A percentile compares a stretch with the other conserved stretches of the same genome.
Evolutionary conservation across 2,797 vertebrate genomes (phyloP).

Genomic region (Bradypodion ventrale): DNA sequence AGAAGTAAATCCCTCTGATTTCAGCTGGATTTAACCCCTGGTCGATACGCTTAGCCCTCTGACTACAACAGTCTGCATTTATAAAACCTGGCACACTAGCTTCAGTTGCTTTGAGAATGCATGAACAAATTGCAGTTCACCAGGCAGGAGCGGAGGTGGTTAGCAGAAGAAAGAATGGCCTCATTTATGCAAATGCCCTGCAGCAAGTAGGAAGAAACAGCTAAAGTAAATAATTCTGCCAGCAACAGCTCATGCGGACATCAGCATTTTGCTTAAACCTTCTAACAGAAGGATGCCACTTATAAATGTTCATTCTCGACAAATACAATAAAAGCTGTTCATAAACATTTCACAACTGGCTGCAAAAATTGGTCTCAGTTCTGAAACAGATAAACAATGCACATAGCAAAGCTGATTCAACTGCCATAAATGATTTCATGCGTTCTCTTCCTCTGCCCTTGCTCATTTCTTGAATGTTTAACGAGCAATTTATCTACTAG

Average conservation of each 20-base stretch:
- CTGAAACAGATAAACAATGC: background rate
- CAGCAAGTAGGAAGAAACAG: background rate
- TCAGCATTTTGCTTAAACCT: background rate
- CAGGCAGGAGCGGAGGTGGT: accelerated
- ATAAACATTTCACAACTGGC: too few species aligned
- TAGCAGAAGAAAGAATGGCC: background rate
- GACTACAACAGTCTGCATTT: background rate
- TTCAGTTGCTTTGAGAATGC: background rate
- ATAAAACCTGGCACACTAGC: background rate
- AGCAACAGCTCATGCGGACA: background rate
- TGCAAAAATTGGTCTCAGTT: background rate
- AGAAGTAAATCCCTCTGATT: background rate
- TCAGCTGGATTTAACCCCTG: background rate
- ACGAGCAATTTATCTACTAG: too few species aligned
- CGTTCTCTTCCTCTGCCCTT: too few species aligned
- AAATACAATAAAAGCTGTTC: background rate
- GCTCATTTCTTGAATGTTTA: too few species aligned
- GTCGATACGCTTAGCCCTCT: background rate
- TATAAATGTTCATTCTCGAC: background rate
- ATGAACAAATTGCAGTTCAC: background rate
- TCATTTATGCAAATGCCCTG: background rate
- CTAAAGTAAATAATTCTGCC: background rate
- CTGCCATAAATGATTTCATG: too few species aligned
- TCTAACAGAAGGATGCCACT: background rate
- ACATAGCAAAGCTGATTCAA: background rate